Conservation (phyloP, 2,113 vertebrate genomes). For the Stercorarius parasiticus region DNA sequence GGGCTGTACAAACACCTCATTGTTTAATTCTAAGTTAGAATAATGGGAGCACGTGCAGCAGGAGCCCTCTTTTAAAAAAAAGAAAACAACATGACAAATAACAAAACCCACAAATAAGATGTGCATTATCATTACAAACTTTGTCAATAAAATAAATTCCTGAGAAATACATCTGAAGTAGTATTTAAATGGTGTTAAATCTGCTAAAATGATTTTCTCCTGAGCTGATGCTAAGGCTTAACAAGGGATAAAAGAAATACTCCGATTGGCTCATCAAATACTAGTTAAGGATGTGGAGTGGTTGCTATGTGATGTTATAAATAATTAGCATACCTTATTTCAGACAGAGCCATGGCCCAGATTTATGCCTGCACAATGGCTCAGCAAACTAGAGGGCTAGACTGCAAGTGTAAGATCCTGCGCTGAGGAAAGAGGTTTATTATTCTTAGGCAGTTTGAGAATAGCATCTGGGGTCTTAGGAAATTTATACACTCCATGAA, state of each 20-base stretch:
- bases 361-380: conserved; percentile 40
- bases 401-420: conserved; percentile 8
- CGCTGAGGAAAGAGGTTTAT: conserved; percentile 7
- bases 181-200: conserved; percentile 61
- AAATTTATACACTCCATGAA: not conserved
- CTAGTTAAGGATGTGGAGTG: conserved; percentile 58
- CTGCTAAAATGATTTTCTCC: conserved; percentile 68
- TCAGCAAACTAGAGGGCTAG: conserved; percentile 46
- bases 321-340: conserved; percentile 68
- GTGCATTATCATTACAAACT: not conserved
- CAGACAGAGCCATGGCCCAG: conserved; percentile 56
- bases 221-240: conserved; percentile 57
- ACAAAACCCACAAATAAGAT: not conserved
- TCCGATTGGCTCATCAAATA: conserved; percentile 61
- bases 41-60: not conserved
- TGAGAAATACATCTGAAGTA: conserved; percentile 55
- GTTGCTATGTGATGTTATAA: conserved; percentile 64
- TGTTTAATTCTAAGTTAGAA: conserved; percentile 27
- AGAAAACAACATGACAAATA: not conserved
- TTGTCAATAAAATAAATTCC: conserved; percentile 47
- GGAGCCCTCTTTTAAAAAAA: not conserved
- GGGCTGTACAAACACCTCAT: conserved; percentile 5
- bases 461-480: conserved; percentile 15
- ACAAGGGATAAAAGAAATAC: conserved; percentile 56
- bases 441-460: conserved; percentile 27